Evolutionary conservation across 1,140 invertebrate genomes (phyloP).

Genomic region (Delia radicum): DNA sequence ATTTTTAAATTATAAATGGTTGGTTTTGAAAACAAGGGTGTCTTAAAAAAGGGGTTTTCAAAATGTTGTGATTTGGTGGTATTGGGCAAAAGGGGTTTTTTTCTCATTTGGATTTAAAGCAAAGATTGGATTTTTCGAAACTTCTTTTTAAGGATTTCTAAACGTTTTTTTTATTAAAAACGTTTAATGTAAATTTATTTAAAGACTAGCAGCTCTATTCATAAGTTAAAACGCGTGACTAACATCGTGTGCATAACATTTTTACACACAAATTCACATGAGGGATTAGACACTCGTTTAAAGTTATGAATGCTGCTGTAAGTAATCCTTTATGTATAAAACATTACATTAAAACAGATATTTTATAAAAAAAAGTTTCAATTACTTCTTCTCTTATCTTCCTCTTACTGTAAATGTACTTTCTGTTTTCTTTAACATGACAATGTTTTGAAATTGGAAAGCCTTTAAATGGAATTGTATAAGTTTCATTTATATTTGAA

Average conservation of each 20-base stretch:
- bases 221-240: too few species aligned
- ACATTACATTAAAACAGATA: slow-evolving; percentile 1
- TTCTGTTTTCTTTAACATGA: not conserved
- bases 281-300: too few species aligned
- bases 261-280: too few species aligned
- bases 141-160: too few species aligned
- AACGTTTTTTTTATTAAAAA: too few species aligned
- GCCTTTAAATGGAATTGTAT: slow-evolving; percentile 2
- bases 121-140: not conserved
- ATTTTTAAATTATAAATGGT: not conserved
- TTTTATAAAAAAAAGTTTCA: not conserved
- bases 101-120: not conserved
- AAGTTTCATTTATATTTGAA: not conserved
- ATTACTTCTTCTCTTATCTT: too few species aligned
- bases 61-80: not conserved
- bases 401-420: too few species aligned
- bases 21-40: not conserved
- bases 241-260: too few species aligned
- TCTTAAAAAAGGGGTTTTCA: not conserved
- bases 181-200: too few species aligned
- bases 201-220: too few species aligned
- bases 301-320: too few species aligned
- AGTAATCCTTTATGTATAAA: too few species aligned
- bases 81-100: not conserved
- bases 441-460: slow-evolving; percentile 10